Conservation (phyloP, 2,113 vertebrate species). For the Corythornis cristatus region DNA sequence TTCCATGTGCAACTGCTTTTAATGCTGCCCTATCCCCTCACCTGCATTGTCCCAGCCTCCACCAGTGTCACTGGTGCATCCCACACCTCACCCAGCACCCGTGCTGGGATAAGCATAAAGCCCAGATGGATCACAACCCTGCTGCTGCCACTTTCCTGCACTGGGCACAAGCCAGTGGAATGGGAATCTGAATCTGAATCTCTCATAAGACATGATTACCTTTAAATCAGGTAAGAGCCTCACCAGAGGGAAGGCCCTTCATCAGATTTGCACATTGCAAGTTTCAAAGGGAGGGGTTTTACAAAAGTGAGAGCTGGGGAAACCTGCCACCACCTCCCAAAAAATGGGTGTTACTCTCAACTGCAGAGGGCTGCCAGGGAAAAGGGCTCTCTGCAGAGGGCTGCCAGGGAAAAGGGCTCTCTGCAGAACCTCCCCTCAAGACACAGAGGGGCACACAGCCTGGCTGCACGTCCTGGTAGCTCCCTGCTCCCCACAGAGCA, state of each 20-base stretch:
- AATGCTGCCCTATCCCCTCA: neutral
- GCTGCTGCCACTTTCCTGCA: neutral
- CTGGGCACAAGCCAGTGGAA: neutral
- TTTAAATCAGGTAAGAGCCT: constrained; percentile 5
- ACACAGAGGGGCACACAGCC: rapidly evolving
- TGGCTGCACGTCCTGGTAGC: neutral
- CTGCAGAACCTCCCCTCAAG: neutral
- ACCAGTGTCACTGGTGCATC: rapidly evolving
- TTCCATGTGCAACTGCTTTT: neutral
- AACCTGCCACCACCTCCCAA: neutral
- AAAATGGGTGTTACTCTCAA: neutral
- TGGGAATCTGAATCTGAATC: neutral
- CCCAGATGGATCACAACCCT: neutral
- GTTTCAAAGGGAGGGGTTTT: neutral
- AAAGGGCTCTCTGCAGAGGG: neutral
- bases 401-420: neutral
- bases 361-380: neutral
- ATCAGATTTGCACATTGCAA: neutral
- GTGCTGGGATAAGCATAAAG: neutral
- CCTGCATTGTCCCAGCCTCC: neutral
- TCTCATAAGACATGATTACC: neutral
- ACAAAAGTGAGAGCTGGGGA: neutral
- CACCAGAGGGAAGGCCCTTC: neutral
- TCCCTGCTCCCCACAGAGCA: neutral
- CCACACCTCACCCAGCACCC: rapidly evolving